Percentiles rank a stretch among this genome's conserved stretches.
These are phyloP conservation scores for Lophotriccus pileatus DNA, from an alignment of 2,797 vertebrate genomes.

Conservation along the genomic window DNA sequence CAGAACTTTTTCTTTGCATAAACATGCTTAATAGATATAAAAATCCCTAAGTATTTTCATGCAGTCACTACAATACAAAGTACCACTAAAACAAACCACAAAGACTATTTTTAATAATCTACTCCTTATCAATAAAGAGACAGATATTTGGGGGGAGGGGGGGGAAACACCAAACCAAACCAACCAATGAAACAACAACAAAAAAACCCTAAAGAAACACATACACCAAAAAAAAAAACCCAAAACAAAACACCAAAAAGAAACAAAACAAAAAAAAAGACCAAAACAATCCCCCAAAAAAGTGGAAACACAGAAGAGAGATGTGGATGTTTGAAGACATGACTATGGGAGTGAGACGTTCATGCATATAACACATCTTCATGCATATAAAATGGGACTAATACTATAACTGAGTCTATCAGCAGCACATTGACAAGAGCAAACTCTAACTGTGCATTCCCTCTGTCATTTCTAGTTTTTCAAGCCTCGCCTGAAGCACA, in stretches of 20 bases:
- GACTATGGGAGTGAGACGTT: not conserved
- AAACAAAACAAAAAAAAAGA: too few relatives aligned
- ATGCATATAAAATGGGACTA: not conserved
- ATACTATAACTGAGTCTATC: not conserved
- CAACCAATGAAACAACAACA: not conserved
- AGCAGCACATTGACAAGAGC: not conserved
- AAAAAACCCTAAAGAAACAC: not conserved
- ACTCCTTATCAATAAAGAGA: not conserved
- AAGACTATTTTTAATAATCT: not conserved
- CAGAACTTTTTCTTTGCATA: not conserved
- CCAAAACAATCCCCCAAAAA: too few relatives aligned
- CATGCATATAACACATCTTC: not conserved
- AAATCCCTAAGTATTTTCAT: not conserved
- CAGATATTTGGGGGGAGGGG: not conserved
- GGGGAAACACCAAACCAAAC: not conserved
- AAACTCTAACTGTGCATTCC: not conserved
- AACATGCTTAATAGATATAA: not conserved
- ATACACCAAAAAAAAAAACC: too few relatives aligned
- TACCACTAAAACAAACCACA: not conserved
- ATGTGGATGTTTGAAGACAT: not conserved
- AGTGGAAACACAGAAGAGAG: not conserved
- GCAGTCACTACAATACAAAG: not conserved
- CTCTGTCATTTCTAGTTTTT: not conserved
- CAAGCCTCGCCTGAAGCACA: not conserved
- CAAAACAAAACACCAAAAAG: not conserved